Evolutionary conservation across 1,140 invertebrate species (phyloP).

Genomic region (Microplitis demolitor): DNA sequence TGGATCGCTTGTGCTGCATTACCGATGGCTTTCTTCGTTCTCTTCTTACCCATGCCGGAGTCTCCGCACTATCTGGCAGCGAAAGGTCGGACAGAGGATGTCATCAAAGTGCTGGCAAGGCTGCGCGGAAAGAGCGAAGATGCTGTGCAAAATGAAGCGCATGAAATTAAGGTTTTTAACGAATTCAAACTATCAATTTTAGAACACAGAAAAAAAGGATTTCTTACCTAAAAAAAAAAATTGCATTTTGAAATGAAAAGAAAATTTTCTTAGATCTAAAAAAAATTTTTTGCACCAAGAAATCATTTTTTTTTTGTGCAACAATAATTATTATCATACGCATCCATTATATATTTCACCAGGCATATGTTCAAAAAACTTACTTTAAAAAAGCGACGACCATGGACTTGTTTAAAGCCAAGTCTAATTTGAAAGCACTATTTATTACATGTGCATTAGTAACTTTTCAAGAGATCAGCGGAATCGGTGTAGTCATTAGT

Average conservation of each 20-base stretch:
- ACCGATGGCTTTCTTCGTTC: constrained; percentile 68
- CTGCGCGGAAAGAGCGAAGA: constrained; percentile 67
- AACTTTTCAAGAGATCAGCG: constrained; percentile 78
- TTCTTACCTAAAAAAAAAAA: too few species aligned
- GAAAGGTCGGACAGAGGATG: constrained; percentile 65
- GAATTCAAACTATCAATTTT: background rate
- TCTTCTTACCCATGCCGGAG: constrained; percentile 80
- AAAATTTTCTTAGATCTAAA: too few species aligned
- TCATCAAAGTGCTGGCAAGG: constrained; percentile 67
- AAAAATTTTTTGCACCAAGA: too few species aligned
- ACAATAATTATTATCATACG: too few species aligned
- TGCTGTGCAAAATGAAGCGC: constrained; percentile 52
- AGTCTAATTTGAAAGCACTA: constrained; percentile 68
- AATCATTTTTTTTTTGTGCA: too few species aligned
- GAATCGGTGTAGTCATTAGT: constrained; percentile 84
- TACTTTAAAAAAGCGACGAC: constrained; percentile 61
- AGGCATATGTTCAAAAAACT: constrained; percentile 64
- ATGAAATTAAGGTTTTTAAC: constrained; percentile 40
- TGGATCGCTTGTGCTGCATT: constrained; percentile 69
- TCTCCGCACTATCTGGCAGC: constrained; percentile 75
- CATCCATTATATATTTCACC: constrained; percentile 21
- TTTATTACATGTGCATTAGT: constrained; percentile 74
- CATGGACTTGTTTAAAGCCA: constrained; percentile 65
- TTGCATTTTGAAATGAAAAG: too few species aligned
- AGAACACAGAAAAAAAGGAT: background rate